Evolutionary conservation across 1,140 invertebrate genomes (phyloP).

Genomic region (Batillaria attramentaria): DNA sequence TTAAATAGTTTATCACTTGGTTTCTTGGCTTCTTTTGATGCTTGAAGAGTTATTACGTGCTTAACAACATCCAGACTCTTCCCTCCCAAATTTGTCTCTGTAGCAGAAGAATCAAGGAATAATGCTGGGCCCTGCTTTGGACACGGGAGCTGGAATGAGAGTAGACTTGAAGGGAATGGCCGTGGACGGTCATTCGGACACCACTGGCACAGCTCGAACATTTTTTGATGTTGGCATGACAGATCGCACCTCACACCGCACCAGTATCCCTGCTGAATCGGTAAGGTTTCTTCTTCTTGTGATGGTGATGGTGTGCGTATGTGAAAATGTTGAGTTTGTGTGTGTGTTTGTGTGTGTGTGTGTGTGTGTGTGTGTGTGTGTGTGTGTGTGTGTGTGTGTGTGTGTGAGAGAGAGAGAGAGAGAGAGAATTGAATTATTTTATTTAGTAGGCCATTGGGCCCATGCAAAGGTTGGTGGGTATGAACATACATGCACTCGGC

Average conservation of each 20-base stretch:
- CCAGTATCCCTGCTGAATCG: neutral
- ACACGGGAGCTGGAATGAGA: neutral
- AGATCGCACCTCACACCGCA: neutral
- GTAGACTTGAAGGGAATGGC: neutral
- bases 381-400: constrained; percentile 7
- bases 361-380: neutral
- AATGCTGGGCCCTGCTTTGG: too few relatives aligned
- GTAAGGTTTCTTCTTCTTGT: neutral
- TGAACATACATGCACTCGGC: too few relatives aligned
- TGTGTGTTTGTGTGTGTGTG: constrained; percentile 22
- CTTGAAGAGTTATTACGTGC: too few relatives aligned
- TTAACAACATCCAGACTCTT: neutral
- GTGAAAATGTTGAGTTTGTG: neutral
- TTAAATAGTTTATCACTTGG: too few relatives aligned
- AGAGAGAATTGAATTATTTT: too few relatives aligned
- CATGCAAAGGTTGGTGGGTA: too few relatives aligned
- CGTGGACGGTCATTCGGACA: too few relatives aligned
- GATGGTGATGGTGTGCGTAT: neutral
- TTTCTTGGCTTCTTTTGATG: too few relatives aligned
- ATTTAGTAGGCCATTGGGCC: too few relatives aligned
- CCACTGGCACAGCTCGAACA: too few relatives aligned
- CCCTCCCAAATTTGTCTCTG: neutral
- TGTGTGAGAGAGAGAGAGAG: neutral
- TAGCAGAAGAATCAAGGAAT: neutral
- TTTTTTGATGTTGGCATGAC: neutral